Conservation (phyloP, 1,140 invertebrate genomes). For the Drosophila nebulosa region DNA sequence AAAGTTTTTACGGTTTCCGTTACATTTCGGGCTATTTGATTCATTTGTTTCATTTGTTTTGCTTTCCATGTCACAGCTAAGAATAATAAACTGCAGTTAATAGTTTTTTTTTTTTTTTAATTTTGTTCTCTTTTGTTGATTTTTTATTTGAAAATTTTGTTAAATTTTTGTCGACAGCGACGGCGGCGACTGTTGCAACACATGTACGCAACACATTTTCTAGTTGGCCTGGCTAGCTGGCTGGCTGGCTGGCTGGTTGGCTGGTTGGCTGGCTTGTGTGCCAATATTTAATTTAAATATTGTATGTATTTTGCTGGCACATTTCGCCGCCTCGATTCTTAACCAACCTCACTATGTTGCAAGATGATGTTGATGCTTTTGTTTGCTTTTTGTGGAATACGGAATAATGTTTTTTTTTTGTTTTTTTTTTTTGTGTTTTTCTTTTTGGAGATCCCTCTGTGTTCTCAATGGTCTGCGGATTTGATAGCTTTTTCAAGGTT, state of each 20-base stretch:
- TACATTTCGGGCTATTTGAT: conserved; percentile 10
- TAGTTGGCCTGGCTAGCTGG: background rate
- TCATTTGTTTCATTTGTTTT: conserved; percentile 8
- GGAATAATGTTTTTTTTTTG: conserved; percentile 13
- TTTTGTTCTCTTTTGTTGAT: conserved; percentile 7
- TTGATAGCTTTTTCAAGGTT: conserved; percentile 63
- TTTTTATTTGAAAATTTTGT: conserved; percentile 32
- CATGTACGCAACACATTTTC: conserved; percentile 16
- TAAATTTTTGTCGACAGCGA: conserved; percentile 41
- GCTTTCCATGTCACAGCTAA: conserved; percentile 58
- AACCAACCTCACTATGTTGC: conserved; percentile 72
- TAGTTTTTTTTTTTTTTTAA: conserved; percentile 34
- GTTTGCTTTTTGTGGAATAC: conserved; percentile 33
- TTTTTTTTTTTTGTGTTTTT: conserved; percentile 18
- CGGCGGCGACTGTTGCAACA: conserved; percentile 47
- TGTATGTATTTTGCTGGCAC: conserved; percentile 20
- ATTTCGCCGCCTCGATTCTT: conserved; percentile 52
- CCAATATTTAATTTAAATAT: conserved; percentile 79
- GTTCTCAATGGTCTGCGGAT: conserved; percentile 22
- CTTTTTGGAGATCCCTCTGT: conserved; percentile 22
- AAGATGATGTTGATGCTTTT: conserved; percentile 40
- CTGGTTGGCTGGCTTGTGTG: conserved; percentile 32
- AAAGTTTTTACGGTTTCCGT: conserved; percentile 25
- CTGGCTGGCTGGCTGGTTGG: background rate
- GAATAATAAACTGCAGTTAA: conserved; percentile 66